Percentiles rank a stretch among this genome's conserved stretches.
phyloP scores from a whole-genome alignment of 2,888 invertebrate species.

The Hydraecia micacea region DNA sequence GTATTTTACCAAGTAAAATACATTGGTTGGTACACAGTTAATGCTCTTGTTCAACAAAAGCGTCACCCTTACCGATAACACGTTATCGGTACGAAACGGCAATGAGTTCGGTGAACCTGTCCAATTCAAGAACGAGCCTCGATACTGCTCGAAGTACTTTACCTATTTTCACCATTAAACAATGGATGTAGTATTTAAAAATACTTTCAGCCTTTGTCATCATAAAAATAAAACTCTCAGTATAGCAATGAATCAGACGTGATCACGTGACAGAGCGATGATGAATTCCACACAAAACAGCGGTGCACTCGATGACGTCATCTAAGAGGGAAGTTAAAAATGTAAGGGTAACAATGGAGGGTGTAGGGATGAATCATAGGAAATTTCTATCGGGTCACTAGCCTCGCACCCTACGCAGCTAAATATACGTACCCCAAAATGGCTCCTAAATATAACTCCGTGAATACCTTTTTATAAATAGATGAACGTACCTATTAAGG shows the following conservation, averaged over 20 bases:
- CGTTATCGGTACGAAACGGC: constrained; percentile 71
- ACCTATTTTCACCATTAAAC: constrained; percentile 48
- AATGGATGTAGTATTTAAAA: constrained; percentile 65
- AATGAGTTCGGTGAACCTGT: constrained; percentile 74
- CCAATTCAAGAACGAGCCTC: constrained; percentile 71
- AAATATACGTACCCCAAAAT: constrained; percentile 81
- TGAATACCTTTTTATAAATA: constrained; percentile 69
- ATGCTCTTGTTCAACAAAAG: constrained; percentile 46
- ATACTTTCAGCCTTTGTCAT: constrained; percentile 58
- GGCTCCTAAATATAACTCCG: constrained; percentile 70
- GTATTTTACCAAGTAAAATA: constrained; percentile 15
- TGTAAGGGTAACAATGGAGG: constrained; percentile 83
- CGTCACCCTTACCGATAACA: constrained; percentile 64
- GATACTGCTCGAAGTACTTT: constrained; percentile 62
- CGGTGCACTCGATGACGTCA: constrained; percentile 86
- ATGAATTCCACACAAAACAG: constrained; percentile 79
- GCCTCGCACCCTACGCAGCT: constrained; percentile 81
- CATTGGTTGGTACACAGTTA: constrained; percentile 31
- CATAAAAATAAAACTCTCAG: constrained; percentile 75
- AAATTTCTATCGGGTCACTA: constrained; percentile 85
- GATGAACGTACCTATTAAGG: constrained; percentile 60
- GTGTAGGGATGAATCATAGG: constrained; percentile 89
- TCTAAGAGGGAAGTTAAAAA: constrained; percentile 79
- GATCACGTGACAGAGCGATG: constrained; percentile 79
- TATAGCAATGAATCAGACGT: constrained; percentile 82